Evolutionary conservation across 2,797 vertebrate species (phyloP), one percentile per base, ranked within the genome.

Genomic region (Tragelaphus eurycerus): DNA sequence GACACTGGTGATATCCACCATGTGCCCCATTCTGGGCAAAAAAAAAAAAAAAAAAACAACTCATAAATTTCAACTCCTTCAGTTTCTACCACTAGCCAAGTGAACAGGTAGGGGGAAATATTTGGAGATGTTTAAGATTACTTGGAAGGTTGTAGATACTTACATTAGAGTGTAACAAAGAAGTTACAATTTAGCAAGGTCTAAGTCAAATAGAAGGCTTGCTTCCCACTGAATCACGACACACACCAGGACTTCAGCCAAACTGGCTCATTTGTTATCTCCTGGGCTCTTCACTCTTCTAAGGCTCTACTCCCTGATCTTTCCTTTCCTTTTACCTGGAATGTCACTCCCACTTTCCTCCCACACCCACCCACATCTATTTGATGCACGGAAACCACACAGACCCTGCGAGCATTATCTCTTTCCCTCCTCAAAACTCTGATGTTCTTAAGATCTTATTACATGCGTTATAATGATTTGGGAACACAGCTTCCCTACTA

Each of bases 11-110:
- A 48, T 57, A 6, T 21, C 2, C 48, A 4, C 2, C 1, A 2
- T 31, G 19, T 78, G 64, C 43, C 79, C 82, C 71, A 71, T 59
- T 71, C 82, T 57, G 34, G 16, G 48, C 34, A 14, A 34, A 85
- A 95, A 96, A 48, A 48, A 19, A 92, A 93, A 29, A 14, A 34
- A 85, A 95, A 96, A 48, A 48, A 19, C 90, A 93, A 4, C 86
- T 62, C 78, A 71, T 17, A 57, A 6, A 54, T 67, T 86, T 96
- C 85, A 94, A 89, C 38, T 85, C 52, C 34, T 81, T 89, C 67
- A 79, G 52, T 89, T 83, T 43, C 81, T 83, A 78, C 46, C 50
- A 19, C 67, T 62, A 79, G n/a, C 19, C 48, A 86, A 82, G 55
- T 34, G 25, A 93, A 60, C 0, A 2, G 8, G 55, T 17, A 82